Evolutionary conservation across 2,888 invertebrate genomes (phyloP).

Genomic region (Philopedon plagiatum): DNA sequence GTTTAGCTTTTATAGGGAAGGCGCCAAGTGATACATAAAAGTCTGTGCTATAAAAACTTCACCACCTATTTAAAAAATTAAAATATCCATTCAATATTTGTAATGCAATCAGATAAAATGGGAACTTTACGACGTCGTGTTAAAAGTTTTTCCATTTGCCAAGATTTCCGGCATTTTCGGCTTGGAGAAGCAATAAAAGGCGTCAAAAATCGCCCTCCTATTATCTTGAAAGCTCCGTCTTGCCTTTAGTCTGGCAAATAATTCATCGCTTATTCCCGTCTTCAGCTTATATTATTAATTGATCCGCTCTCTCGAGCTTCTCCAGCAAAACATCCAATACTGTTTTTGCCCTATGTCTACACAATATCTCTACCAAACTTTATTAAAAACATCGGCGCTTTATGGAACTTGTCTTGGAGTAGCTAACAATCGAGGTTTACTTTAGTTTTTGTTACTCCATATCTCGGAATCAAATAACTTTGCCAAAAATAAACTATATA

Average conservation of each 20-base stretch:
- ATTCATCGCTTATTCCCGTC: conserved; percentile 49
- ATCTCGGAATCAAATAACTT: neutral
- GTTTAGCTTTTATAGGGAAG: neutral
- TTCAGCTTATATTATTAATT: conserved; percentile 52
- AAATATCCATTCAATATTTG: conserved; percentile 23
- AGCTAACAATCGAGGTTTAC: conserved; percentile 7
- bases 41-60: neutral
- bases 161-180: conserved; percentile 34
- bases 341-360: conserved; percentile 18
- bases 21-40: neutral
- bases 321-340: conserved; percentile 40
- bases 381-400: conserved; percentile 19
- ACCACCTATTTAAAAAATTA: conserved; percentile 8
- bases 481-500: neutral
- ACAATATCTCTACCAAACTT: conserved; percentile 24
- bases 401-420: conserved; percentile 8
- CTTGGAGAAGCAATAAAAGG: conserved; percentile 40
- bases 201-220: conserved; percentile 48
- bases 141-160: conserved; percentile 40
- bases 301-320: conserved; percentile 39
- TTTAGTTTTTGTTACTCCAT: neutral
- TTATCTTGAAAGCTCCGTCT: conserved; percentile 51
- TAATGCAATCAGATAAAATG: conserved; percentile 33
- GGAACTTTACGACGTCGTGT: conserved; percentile 33
- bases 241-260: conserved; percentile 51